A percentile compares a stretch with the other conserved stretches of the same genome.
phyloP scores from a whole-genome alignment of 2,888 invertebrate species.

The Hydraecia micacea region DNA sequence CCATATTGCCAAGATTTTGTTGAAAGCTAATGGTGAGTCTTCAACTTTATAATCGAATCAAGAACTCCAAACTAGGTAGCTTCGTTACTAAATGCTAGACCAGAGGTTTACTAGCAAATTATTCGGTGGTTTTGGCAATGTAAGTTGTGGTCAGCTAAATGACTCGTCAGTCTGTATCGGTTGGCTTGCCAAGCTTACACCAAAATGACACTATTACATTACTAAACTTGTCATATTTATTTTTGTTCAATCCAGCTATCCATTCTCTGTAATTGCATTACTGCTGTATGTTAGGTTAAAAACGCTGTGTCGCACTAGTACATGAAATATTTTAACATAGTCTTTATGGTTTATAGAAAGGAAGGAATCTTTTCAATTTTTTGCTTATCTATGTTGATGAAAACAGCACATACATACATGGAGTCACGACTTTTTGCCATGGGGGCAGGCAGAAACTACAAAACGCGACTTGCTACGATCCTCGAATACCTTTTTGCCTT shows the following conservation, averaged over 20 bases:
- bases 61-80: not conserved
- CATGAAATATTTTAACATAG: not conserved
- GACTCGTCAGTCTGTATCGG: conserved; percentile 54
- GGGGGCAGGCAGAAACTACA: too few species aligned
- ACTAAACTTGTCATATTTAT: conserved; percentile 37
- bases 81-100: conserved; percentile 18
- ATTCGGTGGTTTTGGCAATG: conserved; percentile 60
- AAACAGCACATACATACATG: too few species aligned
- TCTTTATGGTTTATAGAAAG: not conserved
- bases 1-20: too few species aligned
- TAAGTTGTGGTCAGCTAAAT: conserved; percentile 56
- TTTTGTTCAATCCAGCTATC: not conserved
- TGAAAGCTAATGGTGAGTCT: not conserved
- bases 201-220: conserved; percentile 41
- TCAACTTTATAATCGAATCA: not conserved
- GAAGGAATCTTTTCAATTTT: not conserved
- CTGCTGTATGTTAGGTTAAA: not conserved
- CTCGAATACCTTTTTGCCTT: too few species aligned
- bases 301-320: too few species aligned
- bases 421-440: too few species aligned
- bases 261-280: not conserved
- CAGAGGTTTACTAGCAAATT: conserved; percentile 38
- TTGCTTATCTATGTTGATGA: not conserved
- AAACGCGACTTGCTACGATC: too few species aligned
- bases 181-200: conserved; percentile 55